Evolutionary conservation across 2,113 vertebrate species (phyloP).

Genomic region (Tetrax tetrax): DNA sequence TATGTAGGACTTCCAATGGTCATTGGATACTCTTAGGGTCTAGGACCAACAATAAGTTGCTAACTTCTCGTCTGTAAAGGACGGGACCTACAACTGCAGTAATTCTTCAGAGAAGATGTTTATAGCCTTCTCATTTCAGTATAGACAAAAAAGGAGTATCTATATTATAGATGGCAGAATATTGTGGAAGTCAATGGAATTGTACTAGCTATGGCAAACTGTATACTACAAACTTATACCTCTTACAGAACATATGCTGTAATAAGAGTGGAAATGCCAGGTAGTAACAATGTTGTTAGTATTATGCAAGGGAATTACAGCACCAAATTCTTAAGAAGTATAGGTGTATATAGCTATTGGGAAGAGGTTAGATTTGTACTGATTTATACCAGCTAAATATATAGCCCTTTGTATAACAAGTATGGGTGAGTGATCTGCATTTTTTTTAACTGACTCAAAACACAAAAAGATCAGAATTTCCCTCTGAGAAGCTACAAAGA

Average conservation of each 20-base stretch:
- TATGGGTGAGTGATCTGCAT: neutral
- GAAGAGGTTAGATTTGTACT: neutral
- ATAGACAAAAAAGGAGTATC: neutral
- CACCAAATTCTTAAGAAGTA: neutral
- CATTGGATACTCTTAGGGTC: neutral
- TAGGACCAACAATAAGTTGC: neutral
- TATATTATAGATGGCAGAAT: neutral
- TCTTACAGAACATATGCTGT: neutral
- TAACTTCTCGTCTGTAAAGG: neutral
- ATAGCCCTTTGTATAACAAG: neutral
- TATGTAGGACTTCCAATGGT: neutral
- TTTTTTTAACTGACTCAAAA: neutral
- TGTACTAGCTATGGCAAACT: neutral
- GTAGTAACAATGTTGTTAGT: neutral
- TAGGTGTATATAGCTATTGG: neutral
- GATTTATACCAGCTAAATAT: neutral
- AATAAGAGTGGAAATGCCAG: neutral
- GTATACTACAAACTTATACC: neutral
- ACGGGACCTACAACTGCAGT: neutral
- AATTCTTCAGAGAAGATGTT: neutral
- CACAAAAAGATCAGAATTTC: neutral
- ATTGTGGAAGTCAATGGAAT: neutral
- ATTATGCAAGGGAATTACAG: neutral
- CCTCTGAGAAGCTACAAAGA: conserved; percentile 36
- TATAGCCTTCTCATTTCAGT: neutral